Evolutionary conservation across 1,140 invertebrate species (phyloP), one percentile per base, ranked within the genome.

Genomic region (Ceratitis capitata): DNA sequence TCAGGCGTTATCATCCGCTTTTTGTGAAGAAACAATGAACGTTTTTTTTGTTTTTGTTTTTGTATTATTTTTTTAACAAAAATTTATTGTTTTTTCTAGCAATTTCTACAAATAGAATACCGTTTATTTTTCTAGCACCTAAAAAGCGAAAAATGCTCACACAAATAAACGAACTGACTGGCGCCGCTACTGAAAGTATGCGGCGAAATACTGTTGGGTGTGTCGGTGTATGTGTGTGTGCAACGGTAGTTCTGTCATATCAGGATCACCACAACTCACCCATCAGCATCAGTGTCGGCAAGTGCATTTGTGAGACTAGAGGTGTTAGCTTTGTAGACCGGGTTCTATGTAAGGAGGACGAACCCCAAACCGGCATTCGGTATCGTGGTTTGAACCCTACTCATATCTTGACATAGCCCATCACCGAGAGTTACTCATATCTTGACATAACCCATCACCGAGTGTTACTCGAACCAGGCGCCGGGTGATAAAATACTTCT

Each of bases 1-100:
- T 78, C 39, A 78, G 69, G 39, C 69, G 69, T 78, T 78, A 78
- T 78, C 39, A 78, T 78, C 69, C 69, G 69, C 69, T 78, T 78
- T 78, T 23, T 42, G 45, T 47, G 69, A n/a, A n/a, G n/a, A n/a
- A 32, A 45, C 69, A 78, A 78, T 23, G 29, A 19, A 19, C 16
- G n/a, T 56, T 56, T 61, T 26, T 61, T 14, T n/a, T 4, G 23
- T 26, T 29, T 26, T 26, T 61, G 51, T 16, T 53, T 4, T 3
- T 3, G 69, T 14, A 32, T 9, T 35, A 42, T 10, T n/a, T 78
- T 78, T 78, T 78, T 47, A n/a, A n/a, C 23, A 56, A 12, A 56
- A 56, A 23, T 7, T 78, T 78, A n/a, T 2, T 39, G 10, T 26
- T 78, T 32, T 78, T 42, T 78, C n/a, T 29, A 61, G 23, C 19